These are phyloP conservation scores for Bambusicola thoracicus DNA, from an alignment of 2,113 vertebrate species.

Conservation along the genomic window DNA sequence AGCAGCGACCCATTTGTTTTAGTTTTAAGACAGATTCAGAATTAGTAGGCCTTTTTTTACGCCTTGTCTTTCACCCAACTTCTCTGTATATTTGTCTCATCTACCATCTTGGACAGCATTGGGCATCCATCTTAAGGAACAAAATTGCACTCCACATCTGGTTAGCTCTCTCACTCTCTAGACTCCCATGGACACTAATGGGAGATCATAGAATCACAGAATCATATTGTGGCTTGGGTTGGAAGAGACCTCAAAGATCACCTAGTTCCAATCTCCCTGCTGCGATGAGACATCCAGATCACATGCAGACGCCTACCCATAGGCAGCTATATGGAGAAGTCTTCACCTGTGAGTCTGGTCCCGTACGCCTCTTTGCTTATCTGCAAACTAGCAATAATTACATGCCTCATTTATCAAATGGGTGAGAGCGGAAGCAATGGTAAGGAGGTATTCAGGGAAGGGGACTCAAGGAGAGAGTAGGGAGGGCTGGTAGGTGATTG, in stretches of 20 bases:
- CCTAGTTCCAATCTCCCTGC: too few species aligned
- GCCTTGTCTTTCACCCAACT: not conserved
- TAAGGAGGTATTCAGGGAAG: not conserved
- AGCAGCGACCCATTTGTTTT: not conserved
- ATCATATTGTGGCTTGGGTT: too few species aligned
- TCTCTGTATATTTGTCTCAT: fast-evolving
- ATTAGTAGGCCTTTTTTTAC: not conserved
- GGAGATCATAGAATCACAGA: not conserved
- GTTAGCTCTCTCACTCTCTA: not conserved
- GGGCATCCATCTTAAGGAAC: not conserved
- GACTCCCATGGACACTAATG: not conserved
- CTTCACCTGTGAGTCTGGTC: not conserved
- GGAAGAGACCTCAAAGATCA: too few species aligned
- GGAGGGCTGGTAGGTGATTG: not conserved
- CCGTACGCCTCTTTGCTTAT: not conserved
- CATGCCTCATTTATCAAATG: fast-evolving
- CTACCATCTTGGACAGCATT: not conserved
- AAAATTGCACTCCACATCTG: not conserved
- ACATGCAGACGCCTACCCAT: not conserved
- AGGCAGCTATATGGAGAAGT: not conserved
- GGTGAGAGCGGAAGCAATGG: not conserved
- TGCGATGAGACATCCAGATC: not conserved
- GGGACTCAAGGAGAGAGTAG: fast-evolving
- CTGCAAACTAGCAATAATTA: not conserved
- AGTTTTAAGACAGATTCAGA: not conserved